phyloP scores from a whole-genome alignment of 2,113 vertebrate species.

The Neogale vison region DNA sequence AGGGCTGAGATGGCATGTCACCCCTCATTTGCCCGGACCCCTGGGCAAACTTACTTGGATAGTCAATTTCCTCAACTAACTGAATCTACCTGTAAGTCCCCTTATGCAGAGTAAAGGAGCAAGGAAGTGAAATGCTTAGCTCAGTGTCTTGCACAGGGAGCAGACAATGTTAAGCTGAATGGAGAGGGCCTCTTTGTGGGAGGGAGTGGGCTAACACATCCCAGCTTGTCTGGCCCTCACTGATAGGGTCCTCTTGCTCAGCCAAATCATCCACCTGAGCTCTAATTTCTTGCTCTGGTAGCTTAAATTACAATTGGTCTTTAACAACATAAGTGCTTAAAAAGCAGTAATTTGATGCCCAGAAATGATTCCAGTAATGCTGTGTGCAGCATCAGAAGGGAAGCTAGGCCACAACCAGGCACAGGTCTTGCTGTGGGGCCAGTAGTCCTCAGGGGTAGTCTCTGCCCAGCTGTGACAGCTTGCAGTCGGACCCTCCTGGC shows the following conservation, averaged over 20 bases:
- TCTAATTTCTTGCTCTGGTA: neutral
- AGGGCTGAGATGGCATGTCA: neutral
- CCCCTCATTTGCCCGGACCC: neutral
- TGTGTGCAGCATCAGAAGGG: neutral
- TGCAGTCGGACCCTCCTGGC: neutral
- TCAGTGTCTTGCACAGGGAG: rapidly evolving
- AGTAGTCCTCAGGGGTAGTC: neutral
- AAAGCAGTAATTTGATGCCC: neutral
- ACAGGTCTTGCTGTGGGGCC: neutral
- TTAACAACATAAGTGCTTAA: neutral
- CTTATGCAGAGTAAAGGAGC: neutral
- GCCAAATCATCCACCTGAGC: neutral
- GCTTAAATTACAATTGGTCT: neutral
- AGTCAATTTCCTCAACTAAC: neutral
- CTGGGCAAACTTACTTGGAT: neutral
- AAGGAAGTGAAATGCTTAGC: neutral
- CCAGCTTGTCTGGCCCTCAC: neutral
- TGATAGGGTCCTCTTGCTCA: neutral
- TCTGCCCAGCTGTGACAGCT: neutral
- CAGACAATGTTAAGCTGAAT: neutral
- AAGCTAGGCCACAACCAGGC: neutral
- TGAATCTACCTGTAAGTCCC: neutral
- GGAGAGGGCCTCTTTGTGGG: neutral
- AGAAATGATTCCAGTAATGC: neutral
- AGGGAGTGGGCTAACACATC: neutral